Evolutionary conservation across 2,797 vertebrate species (phyloP).

Genomic region (Paguma larvata): DNA sequence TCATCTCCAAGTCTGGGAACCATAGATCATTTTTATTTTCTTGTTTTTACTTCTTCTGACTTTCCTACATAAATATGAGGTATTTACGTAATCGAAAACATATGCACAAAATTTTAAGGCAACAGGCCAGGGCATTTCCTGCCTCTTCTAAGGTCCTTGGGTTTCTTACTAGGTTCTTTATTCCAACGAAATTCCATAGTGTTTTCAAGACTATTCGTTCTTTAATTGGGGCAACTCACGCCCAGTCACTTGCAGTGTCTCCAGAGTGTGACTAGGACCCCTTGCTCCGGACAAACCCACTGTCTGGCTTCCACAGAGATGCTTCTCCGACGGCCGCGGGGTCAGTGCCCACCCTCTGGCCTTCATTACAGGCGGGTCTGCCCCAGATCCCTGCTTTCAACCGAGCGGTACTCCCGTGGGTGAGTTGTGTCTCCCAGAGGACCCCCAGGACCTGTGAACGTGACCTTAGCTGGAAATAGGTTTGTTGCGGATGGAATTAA

Average conservation of each 20-base stretch:
- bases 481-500: background rate
- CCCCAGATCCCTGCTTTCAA: background rate
- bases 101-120: background rate
- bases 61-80: background rate
- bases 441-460: background rate
- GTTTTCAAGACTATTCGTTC: background rate
- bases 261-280: too few species aligned
- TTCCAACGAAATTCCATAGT: background rate
- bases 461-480: background rate
- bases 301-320: background rate
- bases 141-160: background rate
- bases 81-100: background rate
- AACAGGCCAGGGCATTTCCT: background rate
- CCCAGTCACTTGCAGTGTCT: background rate
- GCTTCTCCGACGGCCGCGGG: background rate
- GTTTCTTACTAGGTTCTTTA: background rate
- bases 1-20: background rate
- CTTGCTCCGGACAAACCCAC: too few species aligned
- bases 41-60: background rate
- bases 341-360: background rate
- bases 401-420: accelerated
- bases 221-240: background rate
- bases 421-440: background rate
- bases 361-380: background rate
- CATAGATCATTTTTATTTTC: background rate